phyloP scores from a whole-genome alignment of 2,888 invertebrate genomes.

The Chesias legatella region DNA sequence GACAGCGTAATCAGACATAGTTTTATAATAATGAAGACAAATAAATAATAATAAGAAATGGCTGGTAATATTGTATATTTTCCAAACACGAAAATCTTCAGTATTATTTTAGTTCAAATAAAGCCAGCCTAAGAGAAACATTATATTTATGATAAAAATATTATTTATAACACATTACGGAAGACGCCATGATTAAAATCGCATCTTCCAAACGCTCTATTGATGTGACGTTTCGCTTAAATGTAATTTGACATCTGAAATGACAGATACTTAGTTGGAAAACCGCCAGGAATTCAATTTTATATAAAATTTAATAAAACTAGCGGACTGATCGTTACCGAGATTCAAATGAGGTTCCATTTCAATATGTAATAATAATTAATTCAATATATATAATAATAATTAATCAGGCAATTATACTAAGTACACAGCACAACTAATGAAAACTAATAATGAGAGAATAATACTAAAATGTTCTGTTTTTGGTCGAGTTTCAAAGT shows the following conservation, averaged over 20 bases:
- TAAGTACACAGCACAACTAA: slow-evolving; percentile 80
- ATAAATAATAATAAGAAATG: too few relatives aligned
- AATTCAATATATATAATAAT: slow-evolving; percentile 27
- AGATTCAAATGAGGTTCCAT: slow-evolving; percentile 50
- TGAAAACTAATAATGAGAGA: slow-evolving; percentile 67
- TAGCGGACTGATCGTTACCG: slow-evolving; percentile 74
- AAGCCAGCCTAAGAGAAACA: neutral
- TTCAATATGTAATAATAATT: slow-evolving; percentile 29
- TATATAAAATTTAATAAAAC: slow-evolving; percentile 63
- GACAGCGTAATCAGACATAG: too few relatives aligned
- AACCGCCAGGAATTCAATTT: slow-evolving; percentile 42
- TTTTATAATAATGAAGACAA: too few relatives aligned
- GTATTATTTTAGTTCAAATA: neutral
- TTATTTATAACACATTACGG: too few relatives aligned
- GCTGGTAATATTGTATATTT: too few relatives aligned
- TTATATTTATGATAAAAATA: neutral
- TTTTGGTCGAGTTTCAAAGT: slow-evolving; percentile 47
- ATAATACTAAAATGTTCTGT: slow-evolving; percentile 57
- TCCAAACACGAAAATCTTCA: too few relatives aligned
- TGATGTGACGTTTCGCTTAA: slow-evolving; percentile 7
- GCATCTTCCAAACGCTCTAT: neutral
- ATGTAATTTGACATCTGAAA: slow-evolving; percentile 15
- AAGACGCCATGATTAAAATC: too few relatives aligned
- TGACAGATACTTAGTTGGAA: slow-evolving; percentile 38
- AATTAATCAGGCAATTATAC: slow-evolving; percentile 52